Base-by-base conservation (phyloP, 2,113 vertebrate genomes). In the Pterophyllum scalare region DNA sequence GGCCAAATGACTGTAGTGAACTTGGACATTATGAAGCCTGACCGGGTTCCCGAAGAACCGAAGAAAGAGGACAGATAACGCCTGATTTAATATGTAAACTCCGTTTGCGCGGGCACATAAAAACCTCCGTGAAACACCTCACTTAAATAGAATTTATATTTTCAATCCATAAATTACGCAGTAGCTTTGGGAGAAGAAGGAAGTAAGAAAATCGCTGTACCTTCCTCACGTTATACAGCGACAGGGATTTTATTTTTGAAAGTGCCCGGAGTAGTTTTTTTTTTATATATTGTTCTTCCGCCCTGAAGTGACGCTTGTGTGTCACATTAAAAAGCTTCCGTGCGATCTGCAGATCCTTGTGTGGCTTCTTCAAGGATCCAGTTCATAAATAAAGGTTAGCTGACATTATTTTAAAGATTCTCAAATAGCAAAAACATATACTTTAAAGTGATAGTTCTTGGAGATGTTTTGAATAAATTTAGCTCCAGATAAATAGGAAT, bases 1-100 rank as follows among this genome's bases (percentile, higher is more conserved):
- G 97, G 97, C 97, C 97, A 98, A 77, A 88, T 52, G 7, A 96
- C 19, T 33, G 83, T 80, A 78, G 90, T 94, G 1, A 91, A 26
- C n/a, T 88, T 91, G 14, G 94, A 95, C 95, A 96, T 96, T 3
- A 1, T 54, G 38, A 59, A 58, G 10, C 38, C 1, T 35, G 59
- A 52, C 12, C 54, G 54, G 8, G 14, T n/a, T 60, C 56, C 20
- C 10, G 60, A n/a, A 61, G 62, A 24, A 70, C n/a, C 46, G 15
- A 61, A 13, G 54, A 28, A 62, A 54, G 64, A 70, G 26, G 67
- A 49, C 31, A 15, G 7, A 64, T 26, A 74, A 22, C 20, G 33
- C 67, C 7, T 46, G 24, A 56, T 56, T 54, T 14, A 3, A 5
- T 35, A 6, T 11, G 11, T 10, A 15, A 83, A 35, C 10, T 56